phyloP scores from a whole-genome alignment of 2,797 vertebrate species.

The Ispidina picta region DNA sequence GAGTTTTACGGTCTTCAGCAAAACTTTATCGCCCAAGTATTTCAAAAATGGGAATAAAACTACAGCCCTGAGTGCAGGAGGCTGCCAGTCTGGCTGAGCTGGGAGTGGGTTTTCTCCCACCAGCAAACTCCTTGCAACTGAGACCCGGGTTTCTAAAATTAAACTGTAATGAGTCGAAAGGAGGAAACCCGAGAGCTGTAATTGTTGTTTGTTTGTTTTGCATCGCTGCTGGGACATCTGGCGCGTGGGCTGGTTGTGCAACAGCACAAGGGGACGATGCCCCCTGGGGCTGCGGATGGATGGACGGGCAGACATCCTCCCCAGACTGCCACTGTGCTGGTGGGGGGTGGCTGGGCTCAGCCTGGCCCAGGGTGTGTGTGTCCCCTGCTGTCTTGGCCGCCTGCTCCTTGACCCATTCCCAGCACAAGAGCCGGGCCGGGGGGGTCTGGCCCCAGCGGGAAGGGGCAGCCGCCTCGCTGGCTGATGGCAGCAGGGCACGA shows the following conservation, averaged over 20 bases:
- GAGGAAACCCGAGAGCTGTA: slow-evolving; percentile 58
- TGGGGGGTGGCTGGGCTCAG: neutral
- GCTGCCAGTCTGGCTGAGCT: neutral
- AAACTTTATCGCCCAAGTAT: neutral
- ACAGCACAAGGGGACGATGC: neutral
- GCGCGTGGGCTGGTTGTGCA: slow-evolving; percentile 35
- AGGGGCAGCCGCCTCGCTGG: neutral
- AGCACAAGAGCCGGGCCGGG: neutral
- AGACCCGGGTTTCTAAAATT: slow-evolving; percentile 60
- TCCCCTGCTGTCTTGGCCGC: rapidly evolving
- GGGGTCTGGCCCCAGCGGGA: rapidly evolving
- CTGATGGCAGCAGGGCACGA: neutral
- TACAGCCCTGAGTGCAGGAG: neutral
- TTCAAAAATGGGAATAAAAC: neutral
- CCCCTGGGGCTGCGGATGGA: neutral
- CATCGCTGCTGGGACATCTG: slow-evolving; percentile 45
- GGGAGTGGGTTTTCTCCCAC: neutral
- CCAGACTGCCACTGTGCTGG: neutral
- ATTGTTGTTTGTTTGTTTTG: slow-evolving; percentile 68
- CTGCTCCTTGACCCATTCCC: neutral
- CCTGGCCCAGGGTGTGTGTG: neutral
- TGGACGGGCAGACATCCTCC: neutral
- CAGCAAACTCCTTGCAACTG: neutral
- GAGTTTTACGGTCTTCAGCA: neutral
- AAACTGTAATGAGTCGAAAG: slow-evolving; percentile 33